Percentiles rank a stretch among this genome's conserved stretches.
Conservation (phyloP, 2,113 vertebrate genomes). For the Oreocharis arfaki region DNA sequence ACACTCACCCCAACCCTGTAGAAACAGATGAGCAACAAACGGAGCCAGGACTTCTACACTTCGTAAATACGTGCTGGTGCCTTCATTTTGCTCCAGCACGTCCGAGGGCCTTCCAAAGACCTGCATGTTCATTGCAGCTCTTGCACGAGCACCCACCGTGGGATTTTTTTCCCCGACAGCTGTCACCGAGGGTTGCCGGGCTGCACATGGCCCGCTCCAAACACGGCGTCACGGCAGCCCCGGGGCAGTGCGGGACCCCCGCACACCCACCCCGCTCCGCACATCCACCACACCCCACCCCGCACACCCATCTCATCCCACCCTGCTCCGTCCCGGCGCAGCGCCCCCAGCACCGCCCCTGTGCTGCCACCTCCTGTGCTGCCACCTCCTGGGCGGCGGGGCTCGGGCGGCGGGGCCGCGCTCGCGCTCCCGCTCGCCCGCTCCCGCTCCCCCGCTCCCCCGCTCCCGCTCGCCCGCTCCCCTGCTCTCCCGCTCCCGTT, state of each 20-base stretch:
- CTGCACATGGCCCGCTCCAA: background rate
- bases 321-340: background rate
- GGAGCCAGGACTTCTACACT: background rate
- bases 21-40: background rate
- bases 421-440: fast-evolving
- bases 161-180: no score
- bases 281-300: background rate
- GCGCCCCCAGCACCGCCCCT: background rate
- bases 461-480: no score
- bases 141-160: fast-evolving
- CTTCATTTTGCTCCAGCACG: background rate
- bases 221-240: background rate
- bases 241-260: background rate
- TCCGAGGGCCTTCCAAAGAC: background rate
- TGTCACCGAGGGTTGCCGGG: no score
- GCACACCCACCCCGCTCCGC: background rate
- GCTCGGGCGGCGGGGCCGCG: no score
- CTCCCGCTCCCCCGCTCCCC: no score
- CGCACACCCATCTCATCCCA: background rate
- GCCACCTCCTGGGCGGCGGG: slow-evolving; percentile 37
- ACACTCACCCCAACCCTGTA: background rate
- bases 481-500: no score
- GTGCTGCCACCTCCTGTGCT: no score
- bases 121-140: background rate
- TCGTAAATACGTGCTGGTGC: fast-evolving